Evolutionary conservation across 2,888 invertebrate genomes (phyloP), one percentile per base, ranked within the genome.

Genomic region (Leptinotarsa peninsularis): DNA sequence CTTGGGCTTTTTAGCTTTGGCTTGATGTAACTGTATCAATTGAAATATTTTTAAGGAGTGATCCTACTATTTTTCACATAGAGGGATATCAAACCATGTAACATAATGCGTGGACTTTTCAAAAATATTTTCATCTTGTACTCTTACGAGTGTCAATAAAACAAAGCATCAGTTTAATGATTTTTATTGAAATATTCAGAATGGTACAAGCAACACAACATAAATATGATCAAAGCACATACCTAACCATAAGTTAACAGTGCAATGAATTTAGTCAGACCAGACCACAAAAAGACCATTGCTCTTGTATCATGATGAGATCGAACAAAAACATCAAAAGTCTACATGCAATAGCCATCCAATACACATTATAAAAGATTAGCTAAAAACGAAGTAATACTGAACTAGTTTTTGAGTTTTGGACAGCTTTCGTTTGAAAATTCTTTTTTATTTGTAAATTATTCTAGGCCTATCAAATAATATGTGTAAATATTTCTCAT

Each of bases 161-260:
- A 73, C 49, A 60, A 73, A 17, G 33, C 18, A 2, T 60, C 15
- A 23, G 21, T 74, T 68, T 23, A 69, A 18, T 66, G 17, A 43
- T 76, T 84, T 87, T 86, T 87, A 88, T 88, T 87, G 84, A 87
- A 87, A 85, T 86, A 85, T 85, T 85, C 83, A 84, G 85, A 87
- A 85, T 87, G 84, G 86, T 88, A 88, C 88, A 88, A 88, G 88
- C 88, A 87, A 88, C 87, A 87, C 86, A 87, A 88, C 85, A 85
- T 85, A 87, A 86, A 83, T 83, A 85, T 86, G 84, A 85, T 85
- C 81, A 85, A 86, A 87, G 86, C 87, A 87, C 84, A 84, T 84
- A 80, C 77, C 76, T 80, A 86, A 86, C 82, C 83, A 81, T 83
- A 82, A 83, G 82, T 85, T 82, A 84, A 84, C 81, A 84, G 84